Conservation (phyloP, 2,888 invertebrate species). For the Nephrotoma appendiculata region DNA sequence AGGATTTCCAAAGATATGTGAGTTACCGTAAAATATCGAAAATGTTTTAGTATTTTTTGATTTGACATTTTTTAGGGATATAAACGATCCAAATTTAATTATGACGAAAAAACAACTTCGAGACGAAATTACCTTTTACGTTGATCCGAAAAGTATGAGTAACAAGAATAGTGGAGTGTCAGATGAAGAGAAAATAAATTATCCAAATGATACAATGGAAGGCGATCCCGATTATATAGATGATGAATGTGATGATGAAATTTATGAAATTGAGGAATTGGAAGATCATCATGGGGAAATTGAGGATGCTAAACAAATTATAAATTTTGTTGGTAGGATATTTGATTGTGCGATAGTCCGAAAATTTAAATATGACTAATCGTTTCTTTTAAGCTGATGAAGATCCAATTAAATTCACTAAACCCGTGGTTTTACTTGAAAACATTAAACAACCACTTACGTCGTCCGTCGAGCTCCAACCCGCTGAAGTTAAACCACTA, state of each 20-base stretch:
- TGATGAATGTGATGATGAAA: neutral
- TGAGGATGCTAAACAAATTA: neutral
- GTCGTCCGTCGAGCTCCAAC: neutral
- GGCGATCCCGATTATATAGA: neutral
- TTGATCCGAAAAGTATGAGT: neutral
- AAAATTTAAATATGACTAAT: no score
- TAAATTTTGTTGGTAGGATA: neutral
- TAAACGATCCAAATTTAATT: neutral
- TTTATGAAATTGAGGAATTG: neutral
- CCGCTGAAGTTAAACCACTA: neutral
- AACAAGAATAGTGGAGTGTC: neutral
- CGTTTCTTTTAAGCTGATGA: neutral
- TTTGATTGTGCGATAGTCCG: neutral
- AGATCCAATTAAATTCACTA: neutral
- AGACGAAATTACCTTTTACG: neutral
- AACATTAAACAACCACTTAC: neutral
- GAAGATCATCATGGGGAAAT: neutral
- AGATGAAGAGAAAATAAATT: neutral
- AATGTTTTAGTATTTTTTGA: neutral
- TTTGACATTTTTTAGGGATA: neutral
- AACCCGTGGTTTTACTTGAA: neutral
- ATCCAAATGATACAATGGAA: neutral
- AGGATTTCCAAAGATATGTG: neutral
- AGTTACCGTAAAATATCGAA: neutral
- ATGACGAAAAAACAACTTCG: neutral